These are phyloP conservation scores for Paratrypauchen microcephalus DNA, from an alignment of 2,797 vertebrate species.

Conservation along the genomic window DNA sequence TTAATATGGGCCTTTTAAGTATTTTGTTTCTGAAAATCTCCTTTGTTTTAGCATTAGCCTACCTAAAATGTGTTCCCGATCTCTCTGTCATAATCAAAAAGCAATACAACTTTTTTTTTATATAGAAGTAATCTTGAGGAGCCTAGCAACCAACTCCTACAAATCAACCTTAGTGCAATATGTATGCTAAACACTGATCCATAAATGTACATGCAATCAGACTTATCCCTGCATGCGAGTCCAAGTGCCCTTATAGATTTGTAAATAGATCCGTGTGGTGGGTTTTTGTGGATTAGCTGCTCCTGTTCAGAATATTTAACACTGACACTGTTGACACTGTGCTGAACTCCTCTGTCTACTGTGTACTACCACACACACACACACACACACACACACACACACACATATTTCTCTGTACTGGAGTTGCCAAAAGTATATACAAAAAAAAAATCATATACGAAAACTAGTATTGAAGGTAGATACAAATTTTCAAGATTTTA, in stretches of 20 bases:
- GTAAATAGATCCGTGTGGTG: neutral
- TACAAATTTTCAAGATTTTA: no score
- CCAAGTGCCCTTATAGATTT: neutral
- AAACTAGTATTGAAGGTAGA: no score
- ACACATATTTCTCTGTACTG: neutral
- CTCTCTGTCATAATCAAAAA: no score
- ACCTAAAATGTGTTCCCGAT: no score
- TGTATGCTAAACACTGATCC: neutral
- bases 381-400: neutral
- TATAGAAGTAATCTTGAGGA: neutral
- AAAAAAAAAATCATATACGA: no score
- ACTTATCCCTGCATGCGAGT: neutral
- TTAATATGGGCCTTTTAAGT: no score
- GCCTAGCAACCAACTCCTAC: neutral
- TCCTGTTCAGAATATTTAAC: conserved; percentile 3
- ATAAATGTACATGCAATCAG: neutral
- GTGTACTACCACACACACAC: no score
- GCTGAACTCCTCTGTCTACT: neutral
- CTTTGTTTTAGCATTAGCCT: no score
- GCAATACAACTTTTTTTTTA: no score
- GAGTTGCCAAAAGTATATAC: no score
- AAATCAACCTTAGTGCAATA: neutral
- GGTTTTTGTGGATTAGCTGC: conserved; percentile 2
- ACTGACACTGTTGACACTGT: neutral
- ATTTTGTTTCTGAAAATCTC: no score